Percentiles rank a stretch among this genome's conserved stretches.
These are phyloP conservation scores for Microcebus murinus DNA, from an alignment of 2,113 vertebrate species.

Conservation along the genomic window DNA sequence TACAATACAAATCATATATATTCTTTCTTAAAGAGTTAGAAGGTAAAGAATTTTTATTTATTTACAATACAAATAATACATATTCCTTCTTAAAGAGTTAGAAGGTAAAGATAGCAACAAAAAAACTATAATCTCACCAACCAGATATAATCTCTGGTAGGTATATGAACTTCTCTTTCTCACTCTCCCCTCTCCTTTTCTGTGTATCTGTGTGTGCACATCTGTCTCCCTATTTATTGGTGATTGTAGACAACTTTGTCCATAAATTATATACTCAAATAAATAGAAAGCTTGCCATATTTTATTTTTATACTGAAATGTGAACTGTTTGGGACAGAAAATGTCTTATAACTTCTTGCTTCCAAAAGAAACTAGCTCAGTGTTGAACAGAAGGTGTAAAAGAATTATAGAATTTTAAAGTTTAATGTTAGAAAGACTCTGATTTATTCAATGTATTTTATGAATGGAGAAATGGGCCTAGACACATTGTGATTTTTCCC, in stretches of 20 bases:
- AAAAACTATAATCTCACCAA: not conserved
- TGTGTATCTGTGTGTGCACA: not conserved
- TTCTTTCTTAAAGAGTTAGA: too few relatives aligned
- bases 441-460: constrained; percentile 9
- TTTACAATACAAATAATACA: not conserved
- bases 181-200: not conserved
- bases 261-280: not conserved
- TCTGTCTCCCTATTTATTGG: not conserved
- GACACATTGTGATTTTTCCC: not conserved
- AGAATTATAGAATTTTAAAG: not conserved
- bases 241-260: not conserved
- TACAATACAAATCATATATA: too few relatives aligned
- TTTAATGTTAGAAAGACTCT: not conserved
- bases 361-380: not conserved
- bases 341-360: not conserved
- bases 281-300: not conserved
- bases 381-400: not conserved
- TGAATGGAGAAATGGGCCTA: not conserved
- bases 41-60: not conserved
- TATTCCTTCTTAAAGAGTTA: not conserved
- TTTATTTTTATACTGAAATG: not conserved
- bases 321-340: not conserved
- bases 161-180: not conserved
- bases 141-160: not conserved
- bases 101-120: not conserved